These are phyloP conservation scores for Macaria liturata DNA, from an alignment of 2,888 invertebrate species.

Conservation along the genomic window DNA sequence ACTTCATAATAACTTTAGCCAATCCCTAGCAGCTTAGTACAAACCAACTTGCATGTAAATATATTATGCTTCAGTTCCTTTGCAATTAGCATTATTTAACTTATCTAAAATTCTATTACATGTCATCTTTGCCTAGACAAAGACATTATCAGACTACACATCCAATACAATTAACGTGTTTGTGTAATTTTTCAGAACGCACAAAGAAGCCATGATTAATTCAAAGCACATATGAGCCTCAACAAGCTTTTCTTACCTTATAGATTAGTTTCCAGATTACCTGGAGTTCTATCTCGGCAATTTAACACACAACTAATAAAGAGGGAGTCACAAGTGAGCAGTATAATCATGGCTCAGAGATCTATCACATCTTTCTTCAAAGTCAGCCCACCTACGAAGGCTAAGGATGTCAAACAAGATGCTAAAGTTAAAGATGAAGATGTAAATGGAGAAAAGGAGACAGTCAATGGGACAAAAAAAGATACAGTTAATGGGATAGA, in stretches of 20 bases:
- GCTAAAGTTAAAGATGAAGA: conserved; percentile 7
- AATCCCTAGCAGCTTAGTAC: too few relatives aligned
- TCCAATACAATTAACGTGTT: too few relatives aligned
- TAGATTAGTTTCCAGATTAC: conserved; percentile 13
- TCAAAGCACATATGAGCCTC: conserved; percentile 16
- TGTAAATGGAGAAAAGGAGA: conserved; percentile 18
- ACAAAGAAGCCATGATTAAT: too few relatives aligned
- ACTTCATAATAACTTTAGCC: too few relatives aligned
- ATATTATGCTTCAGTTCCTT: too few relatives aligned
- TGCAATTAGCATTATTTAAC: too few relatives aligned
- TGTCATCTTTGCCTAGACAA: too few relatives aligned
- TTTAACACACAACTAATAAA: conserved; percentile 4
- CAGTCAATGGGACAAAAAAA: background rate
- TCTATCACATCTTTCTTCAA: conserved; percentile 77
- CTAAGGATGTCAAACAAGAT: conserved; percentile 31
- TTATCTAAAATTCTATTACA: too few relatives aligned
- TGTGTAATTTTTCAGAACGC: too few relatives aligned
- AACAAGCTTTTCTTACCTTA: conserved; percentile 3
- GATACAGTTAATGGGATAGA: conserved; percentile 29
- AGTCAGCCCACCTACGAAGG: conserved; percentile 58
- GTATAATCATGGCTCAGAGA: conserved; percentile 67
- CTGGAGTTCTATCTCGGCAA: conserved; percentile 4
- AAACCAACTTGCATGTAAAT: too few relatives aligned
- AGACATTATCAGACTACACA: too few relatives aligned
- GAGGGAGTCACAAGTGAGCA: conserved; percentile 6